Evolutionary conservation across 2,113 vertebrate genomes (phyloP).

Genomic region (Rhegmatorhina hoffmannsi): DNA sequence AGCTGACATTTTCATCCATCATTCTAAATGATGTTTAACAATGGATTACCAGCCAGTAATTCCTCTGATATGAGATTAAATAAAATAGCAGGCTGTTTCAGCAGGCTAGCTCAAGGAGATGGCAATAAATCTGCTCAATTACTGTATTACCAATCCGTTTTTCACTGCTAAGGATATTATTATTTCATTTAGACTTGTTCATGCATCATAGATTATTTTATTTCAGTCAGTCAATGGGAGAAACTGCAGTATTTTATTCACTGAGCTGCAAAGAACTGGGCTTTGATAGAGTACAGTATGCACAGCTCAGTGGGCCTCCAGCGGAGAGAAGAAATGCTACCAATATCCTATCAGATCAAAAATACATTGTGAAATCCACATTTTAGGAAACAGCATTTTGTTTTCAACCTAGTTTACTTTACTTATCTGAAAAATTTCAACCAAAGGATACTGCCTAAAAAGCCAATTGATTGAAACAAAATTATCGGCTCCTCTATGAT

Average conservation of each 20-base stretch:
- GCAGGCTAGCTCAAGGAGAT: slow-evolving; percentile 83
- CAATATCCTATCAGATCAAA: slow-evolving; percentile 43
- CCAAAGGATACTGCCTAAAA: slow-evolving; percentile 82
- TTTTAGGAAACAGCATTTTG: slow-evolving; percentile 59
- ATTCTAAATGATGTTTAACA: slow-evolving; percentile 95
- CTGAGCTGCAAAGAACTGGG: slow-evolving; percentile 74
- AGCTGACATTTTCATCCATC: slow-evolving; percentile 92
- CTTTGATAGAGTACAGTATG: slow-evolving; percentile 78
- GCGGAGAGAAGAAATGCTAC: slow-evolving; percentile 25
- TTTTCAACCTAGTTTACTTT: slow-evolving; percentile 79
- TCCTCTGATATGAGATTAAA: slow-evolving; percentile 95
- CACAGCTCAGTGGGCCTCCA: slow-evolving; percentile 26
- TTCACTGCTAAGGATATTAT: slow-evolving; percentile 97
- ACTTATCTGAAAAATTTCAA: slow-evolving; percentile 85
- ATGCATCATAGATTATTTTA: slow-evolving; percentile 96
- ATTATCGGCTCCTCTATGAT: slow-evolving; percentile 90
- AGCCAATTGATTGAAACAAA: slow-evolving; percentile 90
- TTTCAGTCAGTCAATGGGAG: slow-evolving; percentile 93
- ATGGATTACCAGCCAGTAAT: slow-evolving; percentile 94
- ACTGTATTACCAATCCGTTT: slow-evolving; percentile 90
- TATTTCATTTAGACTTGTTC: slow-evolving; percentile 98
- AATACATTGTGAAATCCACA: not conserved
- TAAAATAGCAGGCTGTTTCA: slow-evolving; percentile 94
- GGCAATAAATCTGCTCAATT: slow-evolving; percentile 97
- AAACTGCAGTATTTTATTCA: slow-evolving; percentile 89